A percentile compares a stretch with the other conserved stretches of the same genome.
These are phyloP conservation scores for Dasypus novemcinctus DNA, from an alignment of 2,113 vertebrate genomes.

Conservation along the genomic window DNA sequence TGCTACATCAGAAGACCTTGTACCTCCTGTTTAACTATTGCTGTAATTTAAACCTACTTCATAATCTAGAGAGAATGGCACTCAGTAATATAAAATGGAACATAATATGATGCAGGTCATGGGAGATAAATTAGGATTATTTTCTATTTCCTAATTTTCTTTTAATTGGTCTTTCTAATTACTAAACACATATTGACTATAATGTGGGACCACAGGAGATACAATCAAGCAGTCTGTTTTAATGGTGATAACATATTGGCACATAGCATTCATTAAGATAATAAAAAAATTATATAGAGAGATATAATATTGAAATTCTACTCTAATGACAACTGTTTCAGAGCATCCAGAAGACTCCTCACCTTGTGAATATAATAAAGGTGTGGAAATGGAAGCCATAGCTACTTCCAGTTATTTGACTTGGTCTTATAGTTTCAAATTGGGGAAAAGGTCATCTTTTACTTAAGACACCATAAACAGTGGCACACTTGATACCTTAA, in stretches of 20 bases:
- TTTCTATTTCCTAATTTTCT: slow-evolving; percentile 44
- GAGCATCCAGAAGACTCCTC: neutral
- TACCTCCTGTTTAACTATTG: neutral
- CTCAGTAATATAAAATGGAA: neutral
- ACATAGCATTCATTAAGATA: slow-evolving; percentile 4
- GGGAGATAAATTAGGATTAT: slow-evolving; percentile 30
- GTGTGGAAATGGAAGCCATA: neutral
- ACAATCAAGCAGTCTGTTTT: neutral
- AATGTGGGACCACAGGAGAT: neutral
- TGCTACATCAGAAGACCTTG: neutral
- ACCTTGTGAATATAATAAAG: neutral
- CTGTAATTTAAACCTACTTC: neutral
- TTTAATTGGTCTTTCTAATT: slow-evolving; percentile 48
- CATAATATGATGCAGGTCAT: neutral
- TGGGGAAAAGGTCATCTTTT: neutral
- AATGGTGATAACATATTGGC: neutral
- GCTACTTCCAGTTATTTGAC: neutral
- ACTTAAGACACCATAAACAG: neutral
- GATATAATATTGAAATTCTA: neutral
- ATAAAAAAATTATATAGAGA: slow-evolving; percentile 18
- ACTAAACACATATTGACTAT: slow-evolving; percentile 10
- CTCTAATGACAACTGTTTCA: neutral
- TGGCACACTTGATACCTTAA: neutral
- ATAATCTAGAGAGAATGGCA: neutral
- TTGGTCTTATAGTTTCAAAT: neutral